Evolutionary conservation across 1,140 invertebrate species (phyloP), one percentile per base, ranked within the genome.

Genomic region (Meloidogyne chitwoodi): DNA sequence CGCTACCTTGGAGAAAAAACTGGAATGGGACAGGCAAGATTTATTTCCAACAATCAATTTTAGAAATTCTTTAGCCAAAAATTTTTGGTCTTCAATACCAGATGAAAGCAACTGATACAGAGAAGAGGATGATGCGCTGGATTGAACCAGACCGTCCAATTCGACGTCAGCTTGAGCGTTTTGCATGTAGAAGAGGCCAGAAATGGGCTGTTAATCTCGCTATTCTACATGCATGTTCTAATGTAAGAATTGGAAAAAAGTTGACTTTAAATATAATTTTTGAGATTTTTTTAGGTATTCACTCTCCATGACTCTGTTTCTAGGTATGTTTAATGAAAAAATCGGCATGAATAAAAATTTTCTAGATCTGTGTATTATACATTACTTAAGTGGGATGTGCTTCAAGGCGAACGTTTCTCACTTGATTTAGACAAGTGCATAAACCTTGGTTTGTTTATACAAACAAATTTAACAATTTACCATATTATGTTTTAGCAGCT

Each of bases 211-310:
- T 84, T n/a, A 81, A 85, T 26, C 75, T 84, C 6, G 84, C 82
- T 22, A 84, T 84, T 74, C 63, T 84, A 2, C 85, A 80, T 68
- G 81, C 83, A 62, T 83, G 81, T n/a, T 80, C 84, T n/a, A 84
- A 84, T 70, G 73, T 81, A 10, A 76, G 82, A 75, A n/a, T 38
- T 77, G 76, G 22, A 63, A 72, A 26, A 74, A 69, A 16, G 67
- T 34, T 26, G 70, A 77, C 34, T 79, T 10, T 10, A 71, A 22
- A 6, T 19, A 38, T 67, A 31, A 74, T n/a, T 76, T 34, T 63
- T 75, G 10, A 8, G 0, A 70, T 34, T 8, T 6, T 41, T 73
- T 63, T n/a, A 73, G 71, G 77, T 78, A 19, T 78, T 78, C 63
- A 64, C 77, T n/a, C 62, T 80, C 2, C 80, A 82, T 24, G 79